phyloP scores from a whole-genome alignment of 2,797 vertebrate species.

The Pantherophis vulpinus region DNA sequence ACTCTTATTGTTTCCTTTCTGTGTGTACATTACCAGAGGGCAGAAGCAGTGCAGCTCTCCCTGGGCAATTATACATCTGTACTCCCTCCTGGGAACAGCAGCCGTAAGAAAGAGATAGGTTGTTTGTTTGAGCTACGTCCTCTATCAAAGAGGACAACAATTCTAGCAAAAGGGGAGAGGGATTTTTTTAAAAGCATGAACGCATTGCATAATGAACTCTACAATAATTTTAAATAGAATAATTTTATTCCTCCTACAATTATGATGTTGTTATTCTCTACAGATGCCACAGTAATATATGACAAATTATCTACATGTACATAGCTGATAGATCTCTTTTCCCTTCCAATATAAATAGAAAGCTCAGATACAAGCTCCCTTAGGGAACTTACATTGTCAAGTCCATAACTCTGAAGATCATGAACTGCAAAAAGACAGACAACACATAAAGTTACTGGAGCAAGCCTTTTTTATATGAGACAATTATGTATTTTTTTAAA shows the following conservation, averaged over 20 bases:
- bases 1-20: background rate
- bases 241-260: background rate
- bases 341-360: background rate
- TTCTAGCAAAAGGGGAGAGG: background rate
- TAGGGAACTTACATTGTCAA: constrained; percentile 88
- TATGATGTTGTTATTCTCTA: background rate
- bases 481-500: background rate
- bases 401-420: constrained; percentile 95
- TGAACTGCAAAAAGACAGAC: constrained; percentile 82
- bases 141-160: background rate
- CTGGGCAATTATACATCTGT: constrained; percentile 2
- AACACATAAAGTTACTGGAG: constrained; percentile 23
- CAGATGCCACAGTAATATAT: background rate
- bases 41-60: background rate
- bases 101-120: background rate
- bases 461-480: background rate
- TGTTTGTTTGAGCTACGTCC: background rate
- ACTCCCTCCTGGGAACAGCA: background rate
- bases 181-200: background rate
- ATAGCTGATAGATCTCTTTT: background rate
- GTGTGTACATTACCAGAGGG: background rate
- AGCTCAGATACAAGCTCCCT: background rate
- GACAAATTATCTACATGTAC: background rate
- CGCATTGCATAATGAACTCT: background rate
- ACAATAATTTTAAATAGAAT: background rate